Base-by-base conservation (phyloP, 2,113 vertebrate genomes). In the Phaethon lepturus region DNA sequence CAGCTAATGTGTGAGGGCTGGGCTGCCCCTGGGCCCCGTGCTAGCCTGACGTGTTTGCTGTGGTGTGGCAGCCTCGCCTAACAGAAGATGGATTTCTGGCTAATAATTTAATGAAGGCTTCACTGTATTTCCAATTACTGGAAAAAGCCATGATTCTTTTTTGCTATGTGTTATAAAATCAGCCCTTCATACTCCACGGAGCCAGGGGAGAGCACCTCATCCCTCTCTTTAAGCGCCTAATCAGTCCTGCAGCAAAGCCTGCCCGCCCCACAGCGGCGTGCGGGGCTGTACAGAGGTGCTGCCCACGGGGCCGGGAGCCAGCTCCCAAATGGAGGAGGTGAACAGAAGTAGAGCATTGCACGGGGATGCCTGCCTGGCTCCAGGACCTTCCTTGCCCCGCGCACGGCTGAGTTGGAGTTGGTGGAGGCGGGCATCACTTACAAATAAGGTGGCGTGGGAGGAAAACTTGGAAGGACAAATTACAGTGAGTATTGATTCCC, bases 381-480 rank as follows among this genome's bases (percentile, higher is more conserved):
- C 55, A 50, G 75, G 28, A 50, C n/a, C 29, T 53, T 79, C 35
- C 20, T 29, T 72, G 23, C 18, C 42, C 56, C 7, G 2, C 4
- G 1, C 33, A 35, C 0, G 2, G 26, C 86, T 66, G 69, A 86
- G 56, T 55, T 55, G 86, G 76, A 84, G 58, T 47, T 64, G 94
- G 80, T 7, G 9, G 63, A 85, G 64, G 63, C 63, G n/a, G 68
- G 67, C 33, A 23, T 79, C 74, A 56, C 28, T 52, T 52, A 45
- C 71, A 84, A 90, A 74, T 90, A 73, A 93, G 75, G 72, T 62
- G 69, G 83, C 3, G 44, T 86, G 91, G 96, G 79, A 85, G 45
- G 93, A 88, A 95, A 88, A 91, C 68, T 93, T 92, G 95, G 94
- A 94, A 97, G 95, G 97, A 97, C 97, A 90, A 97, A 58, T 96